Percentiles rank a stretch among this genome's conserved stretches.
phyloP scores from a whole-genome alignment of 2,113 vertebrate genomes.

The Gavialis gangeticus region DNA sequence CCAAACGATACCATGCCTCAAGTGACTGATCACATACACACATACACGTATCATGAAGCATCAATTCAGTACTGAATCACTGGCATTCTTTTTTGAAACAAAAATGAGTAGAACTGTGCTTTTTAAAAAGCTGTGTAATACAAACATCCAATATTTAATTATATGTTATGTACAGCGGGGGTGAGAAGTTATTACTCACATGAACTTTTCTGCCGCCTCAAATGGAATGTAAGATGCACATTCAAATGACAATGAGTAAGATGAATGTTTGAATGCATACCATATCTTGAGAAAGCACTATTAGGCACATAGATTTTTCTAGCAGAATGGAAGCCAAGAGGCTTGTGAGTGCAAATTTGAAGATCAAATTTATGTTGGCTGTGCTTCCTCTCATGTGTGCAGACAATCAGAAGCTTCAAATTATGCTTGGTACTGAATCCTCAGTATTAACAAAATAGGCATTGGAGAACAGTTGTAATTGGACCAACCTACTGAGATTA shows the following conservation, averaged over 20 bases:
- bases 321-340: not conserved
- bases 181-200: not conserved
- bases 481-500: not conserved
- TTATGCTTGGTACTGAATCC: not conserved
- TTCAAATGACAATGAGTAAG: slow-evolving; percentile 5
- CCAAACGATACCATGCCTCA: not conserved
- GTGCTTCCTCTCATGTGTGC: not conserved
- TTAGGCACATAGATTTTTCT: not conserved
- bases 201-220: not conserved
- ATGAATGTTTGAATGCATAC: slow-evolving; percentile 7
- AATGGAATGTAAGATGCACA: slow-evolving; percentile 23
- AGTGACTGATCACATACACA: not conserved
- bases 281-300: slow-evolving; percentile 21
- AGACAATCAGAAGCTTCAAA: not conserved
- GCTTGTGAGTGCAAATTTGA: slow-evolving; percentile 11
- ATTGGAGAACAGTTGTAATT: not conserved
- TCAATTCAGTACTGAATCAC: not conserved
- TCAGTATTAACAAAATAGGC: not conserved
- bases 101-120: not conserved
- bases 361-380: not conserved
- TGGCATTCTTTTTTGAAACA: not conserved
- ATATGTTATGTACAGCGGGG: not conserved
- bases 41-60: not conserved
- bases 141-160: not conserved
- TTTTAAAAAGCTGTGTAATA: not conserved